These are phyloP conservation scores for Zootermopsis nevadensis DNA, from an alignment of 2,888 invertebrate species.

Conservation along the genomic window DNA sequence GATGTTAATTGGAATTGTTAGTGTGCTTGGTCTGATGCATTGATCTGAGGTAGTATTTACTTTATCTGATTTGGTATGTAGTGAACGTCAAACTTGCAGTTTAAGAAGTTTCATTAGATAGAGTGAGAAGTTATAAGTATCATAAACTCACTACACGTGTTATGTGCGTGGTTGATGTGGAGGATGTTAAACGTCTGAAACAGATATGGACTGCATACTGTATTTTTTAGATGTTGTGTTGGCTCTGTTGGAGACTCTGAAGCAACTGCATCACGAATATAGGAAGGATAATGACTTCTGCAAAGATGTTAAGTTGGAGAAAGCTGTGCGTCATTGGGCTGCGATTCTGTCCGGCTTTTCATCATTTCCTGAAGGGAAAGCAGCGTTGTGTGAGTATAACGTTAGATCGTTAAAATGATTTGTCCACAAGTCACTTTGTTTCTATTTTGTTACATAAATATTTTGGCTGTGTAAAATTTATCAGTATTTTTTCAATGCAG, in stretches of 20 bases:
- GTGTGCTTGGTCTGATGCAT: no score
- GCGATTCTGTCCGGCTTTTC: slow-evolving; percentile 3
- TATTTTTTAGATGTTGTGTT: neutral
- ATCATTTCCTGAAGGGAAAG: slow-evolving; percentile 2
- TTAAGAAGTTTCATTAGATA: no score
- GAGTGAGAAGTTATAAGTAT: no score
- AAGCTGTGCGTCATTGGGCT: slow-evolving; percentile 5
- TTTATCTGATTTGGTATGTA: no score
- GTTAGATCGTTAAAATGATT: neutral
- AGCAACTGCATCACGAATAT: neutral
- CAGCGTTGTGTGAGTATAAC: neutral
- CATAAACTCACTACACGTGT: neutral
- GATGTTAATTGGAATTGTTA: no score
- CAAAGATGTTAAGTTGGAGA: neutral
- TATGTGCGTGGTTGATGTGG: neutral
- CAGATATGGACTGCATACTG: neutral
- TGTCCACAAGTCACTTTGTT: neutral
- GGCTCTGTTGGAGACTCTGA: slow-evolving; percentile 15
- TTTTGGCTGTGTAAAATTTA: neutral
- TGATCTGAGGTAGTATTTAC: no score
- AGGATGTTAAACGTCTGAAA: neutral
- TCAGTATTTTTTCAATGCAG: neutral
- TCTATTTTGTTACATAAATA: neutral
- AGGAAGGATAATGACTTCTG: neutral
- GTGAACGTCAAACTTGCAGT: no score